Percentiles rank a stretch among this genome's conserved stretches.
phyloP scores from a whole-genome alignment of 2,797 vertebrate genomes.

The Hemibagrus guttatus region DNA sequence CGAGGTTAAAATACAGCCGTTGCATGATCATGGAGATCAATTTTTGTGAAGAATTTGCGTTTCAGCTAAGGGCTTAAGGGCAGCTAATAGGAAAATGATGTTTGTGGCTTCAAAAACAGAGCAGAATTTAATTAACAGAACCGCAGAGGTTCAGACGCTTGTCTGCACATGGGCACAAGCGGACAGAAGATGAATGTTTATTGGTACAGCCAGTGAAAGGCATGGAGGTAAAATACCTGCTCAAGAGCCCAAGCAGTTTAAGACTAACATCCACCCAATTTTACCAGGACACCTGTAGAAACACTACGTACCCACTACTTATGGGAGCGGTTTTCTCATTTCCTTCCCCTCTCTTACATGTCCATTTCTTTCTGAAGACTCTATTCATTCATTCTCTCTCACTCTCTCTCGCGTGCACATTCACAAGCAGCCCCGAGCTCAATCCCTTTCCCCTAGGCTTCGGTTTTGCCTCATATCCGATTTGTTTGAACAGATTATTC shows the following conservation, averaged over 20 bases:
- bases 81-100: not conserved
- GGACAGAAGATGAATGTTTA: slow-evolving; percentile 32
- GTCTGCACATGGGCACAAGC: not conserved
- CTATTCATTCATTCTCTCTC: slow-evolving; percentile 57
- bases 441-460: slow-evolving; percentile 26
- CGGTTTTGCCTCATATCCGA: slow-evolving; percentile 54
- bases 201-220: slow-evolving; percentile 19
- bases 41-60: not conserved
- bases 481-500: slow-evolving; percentile 28
- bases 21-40: not conserved
- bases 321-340: slow-evolving; percentile 68
- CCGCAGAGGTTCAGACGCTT: not conserved
- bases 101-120: not conserved
- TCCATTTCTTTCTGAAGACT: slow-evolving; percentile 41
- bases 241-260: slow-evolving; percentile 46
- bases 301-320: slow-evolving; percentile 66
- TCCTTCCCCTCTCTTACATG: slow-evolving; percentile 31
- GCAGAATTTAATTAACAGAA: slow-evolving; percentile 4
- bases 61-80: not conserved
- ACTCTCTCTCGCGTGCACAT: slow-evolving; percentile 9
- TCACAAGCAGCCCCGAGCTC: slow-evolving; percentile 24
- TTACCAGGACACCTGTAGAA: slow-evolving; percentile 72
- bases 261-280: slow-evolving; percentile 55
- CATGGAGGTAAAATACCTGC: slow-evolving; percentile 28
- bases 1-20: not conserved